Conservation (phyloP, 2,888 invertebrate species). For the Rhogogaster chlorosoma region DNA sequence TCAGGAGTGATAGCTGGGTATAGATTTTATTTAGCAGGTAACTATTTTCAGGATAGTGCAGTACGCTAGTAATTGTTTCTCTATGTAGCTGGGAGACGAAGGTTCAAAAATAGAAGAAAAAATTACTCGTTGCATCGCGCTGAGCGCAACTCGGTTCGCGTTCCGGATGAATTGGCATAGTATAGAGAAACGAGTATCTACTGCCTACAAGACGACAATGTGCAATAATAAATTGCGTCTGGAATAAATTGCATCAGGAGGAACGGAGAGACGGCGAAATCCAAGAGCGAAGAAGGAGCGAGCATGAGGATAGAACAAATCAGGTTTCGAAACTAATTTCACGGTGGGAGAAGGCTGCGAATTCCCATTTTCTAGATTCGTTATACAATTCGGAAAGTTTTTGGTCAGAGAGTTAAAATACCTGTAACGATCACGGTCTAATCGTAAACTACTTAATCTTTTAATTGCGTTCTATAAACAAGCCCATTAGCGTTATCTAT, state of each 20-base stretch:
- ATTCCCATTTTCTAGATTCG: conserved; percentile 42
- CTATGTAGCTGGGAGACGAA: not conserved
- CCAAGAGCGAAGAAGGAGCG: not conserved
- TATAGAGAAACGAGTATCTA: not conserved
- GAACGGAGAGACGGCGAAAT: conserved; percentile 20
- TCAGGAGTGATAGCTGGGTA: not conserved
- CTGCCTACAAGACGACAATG: conserved; percentile 36
- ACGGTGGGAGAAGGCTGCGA: conserved; percentile 25
- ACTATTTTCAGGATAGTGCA: conserved; percentile 18
- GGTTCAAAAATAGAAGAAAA: conserved; percentile 19
- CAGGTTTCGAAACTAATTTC: conserved; percentile 47
- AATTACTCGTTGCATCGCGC: not conserved
- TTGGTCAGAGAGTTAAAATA: not conserved
- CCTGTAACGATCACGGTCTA: conserved; percentile 56
- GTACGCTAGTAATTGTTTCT: conserved; percentile 6
- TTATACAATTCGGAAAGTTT: conserved; percentile 21
- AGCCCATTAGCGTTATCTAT: conserved; percentile 58
- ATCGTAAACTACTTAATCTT: conserved; percentile 60
- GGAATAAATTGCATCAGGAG: conserved; percentile 41
- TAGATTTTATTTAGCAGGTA: conserved; percentile 20
- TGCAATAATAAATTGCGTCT: conserved; percentile 41
- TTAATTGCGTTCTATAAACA: conserved; percentile 62
- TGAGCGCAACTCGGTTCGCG: not conserved
- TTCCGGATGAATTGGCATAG: conserved; percentile 36
- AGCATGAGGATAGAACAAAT: not conserved